Evolutionary conservation across 2,888 invertebrate genomes (phyloP), one percentile per base, ranked within the genome.

Genomic region (Epinotia bilunana): DNA sequence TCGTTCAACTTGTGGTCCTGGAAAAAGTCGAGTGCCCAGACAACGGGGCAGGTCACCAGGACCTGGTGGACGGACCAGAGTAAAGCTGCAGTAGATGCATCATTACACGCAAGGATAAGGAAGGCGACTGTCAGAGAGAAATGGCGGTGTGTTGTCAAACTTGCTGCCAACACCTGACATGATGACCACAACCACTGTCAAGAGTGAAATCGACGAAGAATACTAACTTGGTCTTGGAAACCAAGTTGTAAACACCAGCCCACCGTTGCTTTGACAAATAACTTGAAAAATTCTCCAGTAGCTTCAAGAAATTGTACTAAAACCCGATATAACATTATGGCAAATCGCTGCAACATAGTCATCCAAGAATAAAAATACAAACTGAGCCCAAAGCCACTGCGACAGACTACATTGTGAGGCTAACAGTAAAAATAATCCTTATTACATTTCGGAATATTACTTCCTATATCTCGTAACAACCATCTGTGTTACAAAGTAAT

Each of bases 291-390:
- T 61, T 70, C 49, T 46, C 20, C 53, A 70, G 61, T 33, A 18
- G 23, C 20, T 16, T 3, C 46, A 23, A 23, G 18, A 12, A 23
- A 13, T 69, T 23, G n/a, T 61, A 55, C 23, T 71, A 57, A 57
- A n/a, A 18, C 20, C 39, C 39, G 20, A 39, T 43, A 55, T 39
- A 39, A 71, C 23, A 39, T 62, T 33, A 20, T 62, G 13, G 63
- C 16, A 33, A 57, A n/a, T 20, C 23, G 60, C 46, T 46, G 62
- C 55, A 73, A 69, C 74, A 74, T 69, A 69, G 69, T 74, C 13
- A 18, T 18, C 11, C 4, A 46, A n/a, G 20, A 74, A 69, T 74
- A 74, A 69, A 74, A 74, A 57, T 69, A 20, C 57, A 69, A 63
- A 69, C 63, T 63, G 68, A 43, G 49, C 33, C 18, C 46, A 18